Conservation (phyloP, 2,888 invertebrate genomes). For the Trissolcus japonicus region DNA sequence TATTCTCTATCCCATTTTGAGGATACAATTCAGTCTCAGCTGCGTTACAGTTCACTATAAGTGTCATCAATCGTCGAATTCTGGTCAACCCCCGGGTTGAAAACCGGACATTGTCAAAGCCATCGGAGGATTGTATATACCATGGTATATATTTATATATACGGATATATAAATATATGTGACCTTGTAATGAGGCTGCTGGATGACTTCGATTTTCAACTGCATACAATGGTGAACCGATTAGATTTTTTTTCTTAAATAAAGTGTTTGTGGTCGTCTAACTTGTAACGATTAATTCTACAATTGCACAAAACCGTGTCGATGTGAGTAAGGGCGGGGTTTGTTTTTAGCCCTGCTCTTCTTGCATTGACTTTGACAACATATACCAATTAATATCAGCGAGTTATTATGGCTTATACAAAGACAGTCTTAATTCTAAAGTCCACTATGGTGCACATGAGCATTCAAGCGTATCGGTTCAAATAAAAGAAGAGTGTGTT, state of each 20-base stretch:
- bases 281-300: conserved; percentile 63
- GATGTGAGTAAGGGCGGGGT: conserved; percentile 54
- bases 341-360: conserved; percentile 24
- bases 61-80: conserved; percentile 22
- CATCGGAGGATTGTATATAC: conserved; percentile 3
- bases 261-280: background rate
- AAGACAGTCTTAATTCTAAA: conserved; percentile 69
- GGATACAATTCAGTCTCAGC: conserved; percentile 37
- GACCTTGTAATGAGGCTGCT: conserved; percentile 69
- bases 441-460: conserved; percentile 60
- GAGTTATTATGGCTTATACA: conserved; percentile 65
- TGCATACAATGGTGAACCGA: background rate
- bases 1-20: background rate
- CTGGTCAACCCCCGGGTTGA: conserved; percentile 1
- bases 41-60: conserved; percentile 32
- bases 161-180: conserved; percentile 67
- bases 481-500: conserved; percentile 21
- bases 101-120: conserved; percentile 1
- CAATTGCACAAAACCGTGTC: conserved; percentile 69
- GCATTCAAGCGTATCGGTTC: conserved; percentile 62
- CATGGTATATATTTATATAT: background rate
- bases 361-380: conserved; percentile 60
- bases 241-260: background rate
- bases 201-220: conserved; percentile 44
- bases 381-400: conserved; percentile 63